phyloP scores from a whole-genome alignment of 2,888 invertebrate species.

The Lasioglossum zephyrum region DNA sequence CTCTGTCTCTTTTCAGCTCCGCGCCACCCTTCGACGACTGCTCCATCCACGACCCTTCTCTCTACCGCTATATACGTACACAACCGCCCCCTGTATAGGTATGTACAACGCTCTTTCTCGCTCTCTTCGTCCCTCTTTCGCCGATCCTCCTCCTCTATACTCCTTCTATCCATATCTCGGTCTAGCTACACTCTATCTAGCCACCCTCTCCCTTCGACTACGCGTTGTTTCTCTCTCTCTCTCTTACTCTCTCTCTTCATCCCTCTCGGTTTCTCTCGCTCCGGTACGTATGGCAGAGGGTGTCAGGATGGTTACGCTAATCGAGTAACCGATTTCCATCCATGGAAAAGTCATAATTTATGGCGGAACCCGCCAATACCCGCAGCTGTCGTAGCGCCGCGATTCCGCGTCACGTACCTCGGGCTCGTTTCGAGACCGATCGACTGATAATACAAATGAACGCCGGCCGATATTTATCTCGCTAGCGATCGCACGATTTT shows the following conservation, averaged over 20 bases:
- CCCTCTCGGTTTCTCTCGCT: constrained; percentile 38
- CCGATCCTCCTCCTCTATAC: constrained; percentile 14
- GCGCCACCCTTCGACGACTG: constrained; percentile 66
- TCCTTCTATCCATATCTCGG: constrained; percentile 12
- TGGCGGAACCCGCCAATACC: constrained; percentile 43
- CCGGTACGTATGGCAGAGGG: constrained; percentile 64
- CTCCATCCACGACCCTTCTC: constrained; percentile 67
- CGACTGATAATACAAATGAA: constrained; percentile 35
- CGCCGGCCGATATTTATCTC: constrained; percentile 39
- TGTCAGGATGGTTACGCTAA: constrained; percentile 80
- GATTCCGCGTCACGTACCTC: constrained; percentile 48
- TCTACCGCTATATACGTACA: constrained; percentile 39
- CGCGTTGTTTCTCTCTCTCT: background rate
- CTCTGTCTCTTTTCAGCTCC: constrained; percentile 80
- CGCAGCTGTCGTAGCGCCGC: constrained; percentile 9
- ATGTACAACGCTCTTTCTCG: constrained; percentile 28
- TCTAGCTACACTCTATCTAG: constrained; percentile 1
- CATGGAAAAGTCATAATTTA: constrained; percentile 76
- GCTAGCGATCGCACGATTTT: constrained; percentile 10
- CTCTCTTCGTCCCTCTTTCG: constrained; percentile 30
- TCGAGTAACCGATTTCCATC: constrained; percentile 82
- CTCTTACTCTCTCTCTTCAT: background rate
- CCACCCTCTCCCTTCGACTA: background rate
- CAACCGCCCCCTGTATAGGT: constrained; percentile 18
- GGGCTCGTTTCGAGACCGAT: constrained; percentile 48